Percentiles rank a stretch among this genome's conserved stretches.
Evolutionary conservation across 1,140 invertebrate species (phyloP).

Genomic region (Aphelenchoides besseyi): DNA sequence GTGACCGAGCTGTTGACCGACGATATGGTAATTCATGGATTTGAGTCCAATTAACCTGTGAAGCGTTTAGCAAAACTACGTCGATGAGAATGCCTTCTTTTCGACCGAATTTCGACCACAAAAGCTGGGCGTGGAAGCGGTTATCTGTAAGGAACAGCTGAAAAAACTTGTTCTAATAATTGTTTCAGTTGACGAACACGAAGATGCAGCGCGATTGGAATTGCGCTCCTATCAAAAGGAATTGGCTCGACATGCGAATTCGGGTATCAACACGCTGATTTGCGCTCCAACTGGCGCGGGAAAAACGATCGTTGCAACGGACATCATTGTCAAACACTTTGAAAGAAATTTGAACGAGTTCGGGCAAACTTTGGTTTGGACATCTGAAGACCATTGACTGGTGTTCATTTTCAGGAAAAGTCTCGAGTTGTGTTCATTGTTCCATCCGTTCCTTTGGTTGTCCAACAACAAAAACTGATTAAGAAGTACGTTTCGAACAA

Average conservation of each 20-base stretch:
- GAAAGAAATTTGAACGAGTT: conserved; percentile 1
- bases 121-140: background rate
- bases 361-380: background rate
- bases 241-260: conserved; percentile 43
- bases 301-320: conserved; percentile 52
- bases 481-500: conserved; percentile 23
- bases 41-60: background rate
- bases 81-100: background rate
- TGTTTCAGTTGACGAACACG: background rate
- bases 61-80: conserved; percentile 1
- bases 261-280: conserved; percentile 51
- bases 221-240: conserved; percentile 51
- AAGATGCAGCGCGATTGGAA: background rate
- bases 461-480: conserved; percentile 41
- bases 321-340: conserved; percentile 54
- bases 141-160: no score
- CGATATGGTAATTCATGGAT: background rate
- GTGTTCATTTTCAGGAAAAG: conserved; percentile 10
- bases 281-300: conserved; percentile 59
- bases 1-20: conserved; percentile 5
- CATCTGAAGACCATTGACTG: background rate
- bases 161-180: no score
- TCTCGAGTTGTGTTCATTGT: conserved; percentile 44
- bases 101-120: background rate
- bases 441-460: conserved; percentile 53